phyloP scores from a whole-genome alignment of 2,113 vertebrate genomes.

The Oncorhynchus tshawytscha region DNA sequence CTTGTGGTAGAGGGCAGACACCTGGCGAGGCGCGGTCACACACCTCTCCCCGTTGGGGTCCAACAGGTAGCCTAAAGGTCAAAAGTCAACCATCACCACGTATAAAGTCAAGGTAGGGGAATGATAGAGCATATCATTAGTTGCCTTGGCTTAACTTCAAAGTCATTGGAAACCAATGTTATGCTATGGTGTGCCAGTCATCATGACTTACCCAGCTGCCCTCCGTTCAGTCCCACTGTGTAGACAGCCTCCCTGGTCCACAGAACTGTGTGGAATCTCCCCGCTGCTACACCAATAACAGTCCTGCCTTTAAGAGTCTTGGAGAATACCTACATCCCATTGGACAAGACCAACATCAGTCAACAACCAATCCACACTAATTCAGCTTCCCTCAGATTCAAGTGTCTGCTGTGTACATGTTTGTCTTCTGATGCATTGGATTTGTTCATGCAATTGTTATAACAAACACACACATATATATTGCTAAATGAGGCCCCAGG shows the following conservation, averaged over 20 bases:
- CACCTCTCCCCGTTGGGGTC: conserved; percentile 95
- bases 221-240: conserved; percentile 94
- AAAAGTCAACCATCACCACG: neutral
- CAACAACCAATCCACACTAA: neutral
- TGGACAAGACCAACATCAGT: neutral
- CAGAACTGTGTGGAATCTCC: conserved; percentile 94
- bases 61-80: conserved; percentile 82
- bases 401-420: neutral
- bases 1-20: conserved; percentile 87
- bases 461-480: too few species aligned
- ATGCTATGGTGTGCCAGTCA: neutral
- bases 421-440: neutral
- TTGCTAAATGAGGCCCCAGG: too few species aligned
- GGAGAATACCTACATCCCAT: conserved; percentile 81
- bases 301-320: conserved; percentile 89
- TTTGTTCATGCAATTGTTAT: neutral
- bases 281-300: conserved; percentile 92
- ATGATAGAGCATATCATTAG: too few species aligned
- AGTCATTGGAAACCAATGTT: too few species aligned
- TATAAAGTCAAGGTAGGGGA: conserved; percentile 64
- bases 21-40: conserved; percentile 87
- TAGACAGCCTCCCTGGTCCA: conserved; percentile 95
- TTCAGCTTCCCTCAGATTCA: neutral
- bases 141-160: too few species aligned
- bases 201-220: conserved; percentile 88